Evolutionary conservation across 2,888 invertebrate genomes (phyloP).

Genomic region (Dysmachus trigonus): DNA sequence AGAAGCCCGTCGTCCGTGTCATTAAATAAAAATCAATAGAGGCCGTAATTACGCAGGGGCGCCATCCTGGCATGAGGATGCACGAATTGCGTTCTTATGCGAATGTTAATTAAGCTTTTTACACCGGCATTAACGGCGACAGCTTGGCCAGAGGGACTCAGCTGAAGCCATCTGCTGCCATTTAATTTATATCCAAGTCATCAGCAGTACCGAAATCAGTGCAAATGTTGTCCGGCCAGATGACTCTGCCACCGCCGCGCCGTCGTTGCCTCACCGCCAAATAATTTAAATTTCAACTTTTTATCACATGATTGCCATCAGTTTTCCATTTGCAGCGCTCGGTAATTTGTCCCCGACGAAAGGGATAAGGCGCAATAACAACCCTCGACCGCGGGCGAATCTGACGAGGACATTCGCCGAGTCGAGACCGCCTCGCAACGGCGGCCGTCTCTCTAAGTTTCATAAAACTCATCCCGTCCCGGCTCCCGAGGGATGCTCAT

Average conservation of each 20-base stretch:
- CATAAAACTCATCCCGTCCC: slow-evolving; percentile 18
- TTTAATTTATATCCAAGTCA: slow-evolving; percentile 31
- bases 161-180: slow-evolving; percentile 1
- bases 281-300: slow-evolving; percentile 41
- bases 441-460: background rate
- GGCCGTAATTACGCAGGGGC: slow-evolving; percentile 11
- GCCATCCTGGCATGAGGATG: background rate
- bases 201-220: background rate
- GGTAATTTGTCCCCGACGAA: slow-evolving; percentile 45
- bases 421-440: background rate
- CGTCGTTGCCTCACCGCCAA: slow-evolving; percentile 29
- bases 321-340: slow-evolving; percentile 43
- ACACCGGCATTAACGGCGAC: background rate
- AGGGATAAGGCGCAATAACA: slow-evolving; percentile 31
- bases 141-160: background rate
- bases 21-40: slow-evolving; percentile 34
- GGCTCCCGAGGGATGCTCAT: slow-evolving; percentile 1
- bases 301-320: slow-evolving; percentile 47
- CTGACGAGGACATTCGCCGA: background rate
- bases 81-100: slow-evolving; percentile 18
- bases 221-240: slow-evolving; percentile 36
- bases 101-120: slow-evolving; percentile 40
- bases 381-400: background rate
- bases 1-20: background rate
- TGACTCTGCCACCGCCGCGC: slow-evolving; percentile 12